These are phyloP conservation scores for Sorex araneus DNA, from an alignment of 2,113 vertebrate genomes.

Conservation along the genomic window DNA sequence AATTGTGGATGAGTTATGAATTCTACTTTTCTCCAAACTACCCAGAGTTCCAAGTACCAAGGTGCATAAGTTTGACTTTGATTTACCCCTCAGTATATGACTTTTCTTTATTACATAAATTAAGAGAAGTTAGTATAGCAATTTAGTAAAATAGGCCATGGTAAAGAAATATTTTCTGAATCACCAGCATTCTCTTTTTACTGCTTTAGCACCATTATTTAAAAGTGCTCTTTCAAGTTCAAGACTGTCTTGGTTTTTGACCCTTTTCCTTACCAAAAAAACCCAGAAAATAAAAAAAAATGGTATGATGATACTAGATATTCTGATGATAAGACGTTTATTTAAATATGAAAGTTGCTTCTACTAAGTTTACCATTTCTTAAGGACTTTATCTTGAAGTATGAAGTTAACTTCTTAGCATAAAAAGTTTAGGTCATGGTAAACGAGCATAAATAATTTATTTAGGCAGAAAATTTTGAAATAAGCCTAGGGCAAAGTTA, in stretches of 20 bases:
- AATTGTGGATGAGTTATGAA: background rate
- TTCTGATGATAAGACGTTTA: background rate
- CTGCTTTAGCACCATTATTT: constrained; percentile 39
- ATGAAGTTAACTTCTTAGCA: background rate
- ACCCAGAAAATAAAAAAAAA: background rate
- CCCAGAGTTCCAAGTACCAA: background rate
- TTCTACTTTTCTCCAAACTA: background rate
- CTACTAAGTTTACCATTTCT: background rate
- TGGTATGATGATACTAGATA: background rate
- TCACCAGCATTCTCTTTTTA: constrained; percentile 40
- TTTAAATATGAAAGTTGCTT: constrained; percentile 11
- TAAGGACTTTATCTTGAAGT: background rate
- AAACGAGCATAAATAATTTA: background rate
- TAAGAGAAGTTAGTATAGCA: constrained; percentile 44
- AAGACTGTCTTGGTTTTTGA: background rate
- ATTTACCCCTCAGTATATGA: background rate
- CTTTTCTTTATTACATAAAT: constrained; percentile 49
- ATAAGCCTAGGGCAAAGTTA: background rate
- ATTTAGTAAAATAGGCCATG: constrained; percentile 25
- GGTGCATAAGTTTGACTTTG: background rate
- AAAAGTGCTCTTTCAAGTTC: constrained; percentile 23
- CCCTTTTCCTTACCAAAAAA: background rate
- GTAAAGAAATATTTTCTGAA: background rate
- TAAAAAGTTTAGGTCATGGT: background rate
- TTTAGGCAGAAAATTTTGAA: background rate